Evolutionary conservation across 2,113 vertebrate species (phyloP).

Genomic region (Noctilio leporinus): DNA sequence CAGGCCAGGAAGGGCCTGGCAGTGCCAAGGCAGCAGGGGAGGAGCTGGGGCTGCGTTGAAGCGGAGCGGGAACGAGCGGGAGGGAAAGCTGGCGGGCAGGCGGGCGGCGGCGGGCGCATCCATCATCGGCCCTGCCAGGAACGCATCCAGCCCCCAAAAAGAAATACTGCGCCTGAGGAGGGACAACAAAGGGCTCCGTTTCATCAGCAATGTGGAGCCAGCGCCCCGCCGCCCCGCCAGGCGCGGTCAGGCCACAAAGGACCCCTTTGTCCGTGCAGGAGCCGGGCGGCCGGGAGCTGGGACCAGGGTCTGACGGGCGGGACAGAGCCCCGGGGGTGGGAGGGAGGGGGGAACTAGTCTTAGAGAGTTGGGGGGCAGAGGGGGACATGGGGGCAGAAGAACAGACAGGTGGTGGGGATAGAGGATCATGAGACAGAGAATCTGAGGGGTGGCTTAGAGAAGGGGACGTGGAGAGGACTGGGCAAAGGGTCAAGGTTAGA

Average conservation of each 20-base stretch:
- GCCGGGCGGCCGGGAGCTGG: slow-evolving; percentile 58
- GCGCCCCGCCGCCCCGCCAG: slow-evolving; percentile 70
- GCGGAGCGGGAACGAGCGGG: slow-evolving; percentile 63
- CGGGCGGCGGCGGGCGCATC: slow-evolving; percentile 80
- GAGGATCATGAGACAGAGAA: background rate
- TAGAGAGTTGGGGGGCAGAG: slow-evolving; percentile 1
- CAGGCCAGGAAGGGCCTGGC: slow-evolving; percentile 60
- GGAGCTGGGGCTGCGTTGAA: slow-evolving; percentile 68
- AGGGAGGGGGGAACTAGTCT: background rate
- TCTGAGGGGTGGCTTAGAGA: background rate
- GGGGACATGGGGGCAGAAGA: background rate
- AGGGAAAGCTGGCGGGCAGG: slow-evolving; percentile 72
- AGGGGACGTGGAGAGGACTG: background rate
- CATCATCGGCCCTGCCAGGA: slow-evolving; percentile 81
- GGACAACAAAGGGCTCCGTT: slow-evolving; percentile 79
- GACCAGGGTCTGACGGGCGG: slow-evolving; percentile 60
- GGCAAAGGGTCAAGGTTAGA: background rate
- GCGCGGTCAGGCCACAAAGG: slow-evolving; percentile 68
- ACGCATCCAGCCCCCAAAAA: slow-evolving; percentile 82
- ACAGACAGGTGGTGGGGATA: slow-evolving; percentile 40
- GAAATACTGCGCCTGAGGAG: slow-evolving; percentile 78
- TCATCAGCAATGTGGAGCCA: slow-evolving; percentile 68
- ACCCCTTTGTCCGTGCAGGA: slow-evolving; percentile 67
- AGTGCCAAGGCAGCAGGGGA: slow-evolving; percentile 65
- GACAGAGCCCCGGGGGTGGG: slow-evolving; percentile 49